These are phyloP conservation scores for Nomada flava DNA, from an alignment of 2,888 invertebrate genomes.

Conservation along the genomic window DNA sequence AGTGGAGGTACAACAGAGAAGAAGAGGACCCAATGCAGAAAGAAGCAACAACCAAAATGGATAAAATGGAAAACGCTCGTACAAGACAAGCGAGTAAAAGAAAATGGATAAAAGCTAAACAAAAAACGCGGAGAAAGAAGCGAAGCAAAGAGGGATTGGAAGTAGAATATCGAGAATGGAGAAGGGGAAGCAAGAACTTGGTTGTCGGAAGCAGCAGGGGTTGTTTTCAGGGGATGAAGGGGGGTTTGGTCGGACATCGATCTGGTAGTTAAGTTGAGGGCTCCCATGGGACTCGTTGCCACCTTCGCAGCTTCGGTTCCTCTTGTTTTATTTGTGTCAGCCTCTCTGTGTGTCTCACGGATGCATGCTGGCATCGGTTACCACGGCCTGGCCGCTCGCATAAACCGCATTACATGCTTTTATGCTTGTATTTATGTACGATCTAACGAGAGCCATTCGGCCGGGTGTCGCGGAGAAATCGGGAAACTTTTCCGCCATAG, in stretches of 20 bases:
- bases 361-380: conserved; percentile 36
- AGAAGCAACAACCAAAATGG: neutral
- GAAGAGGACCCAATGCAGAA: neutral
- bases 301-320: conserved; percentile 72
- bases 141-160: neutral
- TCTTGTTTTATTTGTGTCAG: conserved; percentile 62
- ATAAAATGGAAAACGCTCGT: neutral
- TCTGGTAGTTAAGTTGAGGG: conserved; percentile 83
- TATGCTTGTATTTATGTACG: conserved; percentile 72
- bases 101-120: neutral
- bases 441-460: conserved; percentile 61
- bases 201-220: conserved; percentile 57
- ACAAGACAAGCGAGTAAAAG: no score
- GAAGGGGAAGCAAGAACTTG: conserved; percentile 33
- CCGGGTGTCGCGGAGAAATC: conserved; percentile 8
- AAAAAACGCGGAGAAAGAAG: neutral
- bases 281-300: conserved; percentile 83
- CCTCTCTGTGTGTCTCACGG: conserved; percentile 27
- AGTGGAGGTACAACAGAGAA: neutral
- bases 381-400: conserved; percentile 18
- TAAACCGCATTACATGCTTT: conserved; percentile 68
- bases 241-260: conserved; percentile 80
- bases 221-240: conserved; percentile 59
- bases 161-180: neutral
- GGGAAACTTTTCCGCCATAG: neutral